phyloP scores from a whole-genome alignment of 2,888 invertebrate genomes.

The Stratiomys singularior region DNA sequence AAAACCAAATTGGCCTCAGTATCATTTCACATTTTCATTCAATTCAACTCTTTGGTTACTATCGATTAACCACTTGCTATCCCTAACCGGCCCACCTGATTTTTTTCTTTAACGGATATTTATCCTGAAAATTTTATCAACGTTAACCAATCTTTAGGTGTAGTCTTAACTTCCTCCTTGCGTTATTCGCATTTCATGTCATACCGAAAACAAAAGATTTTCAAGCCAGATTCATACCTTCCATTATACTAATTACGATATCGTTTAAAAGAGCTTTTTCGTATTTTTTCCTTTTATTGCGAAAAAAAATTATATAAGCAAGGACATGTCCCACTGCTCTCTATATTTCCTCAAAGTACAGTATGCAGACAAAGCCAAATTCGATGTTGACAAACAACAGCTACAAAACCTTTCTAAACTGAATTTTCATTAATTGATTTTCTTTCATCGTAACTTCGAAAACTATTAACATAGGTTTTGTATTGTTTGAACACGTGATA shows the following conservation, averaged over 20 bases:
- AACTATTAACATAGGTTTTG: too few relatives aligned
- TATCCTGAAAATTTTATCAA: neutral
- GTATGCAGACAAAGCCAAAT: too few relatives aligned
- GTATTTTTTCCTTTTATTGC: neutral
- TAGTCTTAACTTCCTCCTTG: neutral
- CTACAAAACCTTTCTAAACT: too few relatives aligned
- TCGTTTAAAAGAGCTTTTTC: neutral
- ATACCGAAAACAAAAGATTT: constrained; percentile 2
- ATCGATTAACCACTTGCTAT: neutral
- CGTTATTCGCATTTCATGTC: neutral
- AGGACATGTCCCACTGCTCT: neutral
- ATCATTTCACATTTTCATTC: too few relatives aligned
- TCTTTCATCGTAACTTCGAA: too few relatives aligned
- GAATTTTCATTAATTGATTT: too few relatives aligned
- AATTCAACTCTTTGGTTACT: neutral
- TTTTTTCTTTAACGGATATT: neutral
- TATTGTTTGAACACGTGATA: neutral
- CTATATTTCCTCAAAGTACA: too few relatives aligned
- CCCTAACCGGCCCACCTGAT: neutral
- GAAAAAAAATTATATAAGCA: neutral
- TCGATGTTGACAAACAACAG: too few relatives aligned
- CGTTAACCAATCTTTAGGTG: constrained; percentile 1
- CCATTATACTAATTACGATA: constrained; percentile 34
- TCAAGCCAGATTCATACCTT: neutral
- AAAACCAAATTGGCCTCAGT: too few relatives aligned